Base-by-base conservation (phyloP, 2,888 invertebrate species). In the Cryptocephalus primarius region DNA sequence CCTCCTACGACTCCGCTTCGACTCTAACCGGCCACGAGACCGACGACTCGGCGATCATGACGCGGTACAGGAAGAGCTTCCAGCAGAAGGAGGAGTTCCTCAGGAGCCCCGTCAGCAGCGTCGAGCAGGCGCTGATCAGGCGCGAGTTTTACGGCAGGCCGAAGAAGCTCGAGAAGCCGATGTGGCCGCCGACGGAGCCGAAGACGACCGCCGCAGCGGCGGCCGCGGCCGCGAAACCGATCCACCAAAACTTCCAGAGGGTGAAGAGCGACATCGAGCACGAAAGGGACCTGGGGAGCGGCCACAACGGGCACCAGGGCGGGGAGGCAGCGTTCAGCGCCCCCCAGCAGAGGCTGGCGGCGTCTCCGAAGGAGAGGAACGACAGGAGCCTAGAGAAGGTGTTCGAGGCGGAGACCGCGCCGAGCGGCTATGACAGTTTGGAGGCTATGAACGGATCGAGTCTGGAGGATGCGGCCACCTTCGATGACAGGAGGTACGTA, bases 1-100 rank as follows among this genome's bases (percentile, higher is more conserved):
- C 79, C 54, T 82, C 82, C 39, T 80, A 76, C 68, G 82, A 81
- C 66, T 82, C 83, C 43, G 77, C 76, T 62, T 81, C 81, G 45
- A 80, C 82, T 42, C 70, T 82, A 44, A 79, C 82, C 38, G 81
- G 80, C 48, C 80, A 81, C 57, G 74, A 80, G 53, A 74, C 79
- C 51, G 83, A 83, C 66, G 84, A 85, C 68, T 82, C 83, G 48
- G 75, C 82, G 41, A 62, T 65, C 60, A 81, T 88, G 75, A 81
- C 80, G 54, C 79, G 87, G 71, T 75, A 88, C 66, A 78, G 87
- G 56, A 87, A 86, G 67, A 89, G 87, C 63, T 82, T 88, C 61
- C 89, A 90, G 65, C 88, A 90, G 65, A 91, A 91, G 68, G 90
- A 91, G 67, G 90, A 90, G 60, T 92, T 92, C 69, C 40, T 40